Conservation (phyloP, 2,797 vertebrate genomes). For the Alfaro cultratus region DNA sequence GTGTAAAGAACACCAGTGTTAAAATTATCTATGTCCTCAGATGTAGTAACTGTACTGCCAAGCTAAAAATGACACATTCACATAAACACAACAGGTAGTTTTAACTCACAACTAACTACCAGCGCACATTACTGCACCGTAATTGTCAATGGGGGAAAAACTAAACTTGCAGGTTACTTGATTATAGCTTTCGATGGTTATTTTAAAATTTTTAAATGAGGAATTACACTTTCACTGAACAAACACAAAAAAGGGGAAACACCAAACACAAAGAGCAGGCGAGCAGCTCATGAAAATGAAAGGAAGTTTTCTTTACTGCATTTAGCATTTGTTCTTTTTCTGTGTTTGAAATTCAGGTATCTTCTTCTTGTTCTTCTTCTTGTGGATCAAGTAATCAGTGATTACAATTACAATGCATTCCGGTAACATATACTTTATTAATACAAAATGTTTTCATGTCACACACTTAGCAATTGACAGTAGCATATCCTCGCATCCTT, state of each 20-base stretch:
- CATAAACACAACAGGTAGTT: not conserved
- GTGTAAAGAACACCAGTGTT: not conserved
- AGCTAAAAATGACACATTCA: not conserved
- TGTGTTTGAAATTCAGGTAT: not conserved
- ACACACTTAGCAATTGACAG: slow-evolving; percentile 48
- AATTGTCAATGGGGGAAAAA: not conserved
- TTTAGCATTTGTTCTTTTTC: not conserved
- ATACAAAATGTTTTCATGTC: slow-evolving; percentile 54
- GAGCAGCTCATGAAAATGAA: not conserved
- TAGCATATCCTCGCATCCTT: not conserved
- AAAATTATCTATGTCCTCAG: not conserved
- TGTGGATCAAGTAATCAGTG: not conserved
- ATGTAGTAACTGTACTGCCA: not conserved
- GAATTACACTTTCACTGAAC: not conserved
- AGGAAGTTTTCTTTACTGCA: not conserved
- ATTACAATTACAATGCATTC: not conserved
- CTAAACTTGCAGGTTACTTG: not conserved
- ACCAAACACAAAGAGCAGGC: not conserved
- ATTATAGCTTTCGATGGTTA: not conserved
- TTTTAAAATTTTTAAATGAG: not conserved
- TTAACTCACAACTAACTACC: not conserved
- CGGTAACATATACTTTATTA: slow-evolving; percentile 54
- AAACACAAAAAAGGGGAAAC: not conserved
- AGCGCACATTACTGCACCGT: not conserved
- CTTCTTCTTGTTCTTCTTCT: not conserved